These are phyloP conservation scores for Mythimna ferrago DNA, from an alignment of 2,888 invertebrate genomes.

Conservation along the genomic window DNA sequence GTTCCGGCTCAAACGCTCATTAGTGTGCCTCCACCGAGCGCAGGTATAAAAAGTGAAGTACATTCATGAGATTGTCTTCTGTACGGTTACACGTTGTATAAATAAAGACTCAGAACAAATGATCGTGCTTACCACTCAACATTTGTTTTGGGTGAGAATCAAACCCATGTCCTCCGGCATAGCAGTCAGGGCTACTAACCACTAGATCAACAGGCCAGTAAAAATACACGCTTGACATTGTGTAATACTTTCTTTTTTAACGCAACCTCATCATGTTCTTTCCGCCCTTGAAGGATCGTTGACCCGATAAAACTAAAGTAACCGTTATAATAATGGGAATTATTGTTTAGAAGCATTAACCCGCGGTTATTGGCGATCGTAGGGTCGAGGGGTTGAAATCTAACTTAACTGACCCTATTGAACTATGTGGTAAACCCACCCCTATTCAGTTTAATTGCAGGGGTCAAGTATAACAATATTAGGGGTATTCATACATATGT, in stretches of 20 bases:
- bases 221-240: too few species aligned
- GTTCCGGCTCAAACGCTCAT: too few species aligned
- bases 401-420: conserved; percentile 37
- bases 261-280: neutral
- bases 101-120: too few species aligned
- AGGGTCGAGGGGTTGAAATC: conserved; percentile 24
- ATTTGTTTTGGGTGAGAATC: too few species aligned
- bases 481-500: conserved; percentile 4
- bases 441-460: conserved; percentile 39
- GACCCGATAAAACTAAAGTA: conserved; percentile 13
- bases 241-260: neutral
- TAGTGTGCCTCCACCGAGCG: too few species aligned
- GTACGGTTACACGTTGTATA: too few species aligned
- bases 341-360: conserved; percentile 28
- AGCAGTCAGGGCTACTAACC: too few species aligned
- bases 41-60: too few species aligned
- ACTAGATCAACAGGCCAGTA: too few species aligned
- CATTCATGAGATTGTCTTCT: too few species aligned
- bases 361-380: conserved; percentile 24
- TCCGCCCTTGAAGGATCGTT: neutral
- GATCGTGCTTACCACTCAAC: too few species aligned
- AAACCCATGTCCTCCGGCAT: too few species aligned
- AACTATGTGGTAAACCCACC: conserved; percentile 38
- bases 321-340: conserved; percentile 10
- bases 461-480: conserved; percentile 31